phyloP scores from a whole-genome alignment of 2,888 invertebrate genomes.

The Galeopsomyia nigrocyanea region DNA sequence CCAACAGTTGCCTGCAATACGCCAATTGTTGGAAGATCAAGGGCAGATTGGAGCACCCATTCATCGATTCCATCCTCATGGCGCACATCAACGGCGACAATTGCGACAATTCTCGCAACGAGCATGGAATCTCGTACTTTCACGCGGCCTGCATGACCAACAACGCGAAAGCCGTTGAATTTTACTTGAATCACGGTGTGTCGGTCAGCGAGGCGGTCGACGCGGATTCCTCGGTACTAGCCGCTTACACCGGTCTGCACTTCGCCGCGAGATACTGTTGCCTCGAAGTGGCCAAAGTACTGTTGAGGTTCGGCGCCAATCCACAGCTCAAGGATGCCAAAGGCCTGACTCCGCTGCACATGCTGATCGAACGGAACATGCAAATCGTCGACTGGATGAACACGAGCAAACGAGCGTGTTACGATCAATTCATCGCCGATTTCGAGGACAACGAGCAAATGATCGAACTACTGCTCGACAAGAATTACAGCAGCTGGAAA shows the following conservation, averaged over 20 bases:
- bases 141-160: not conserved
- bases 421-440: not conserved
- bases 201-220: not conserved
- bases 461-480: not conserved
- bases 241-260: constrained; percentile 15
- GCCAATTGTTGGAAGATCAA: too few relatives aligned
- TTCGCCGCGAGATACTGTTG: not conserved
- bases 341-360: not conserved
- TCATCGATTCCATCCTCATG: too few relatives aligned
- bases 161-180: not conserved
- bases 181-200: constrained; percentile 1
- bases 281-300: too few relatives aligned
- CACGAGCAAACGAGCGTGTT: not conserved
- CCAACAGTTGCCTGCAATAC: too few relatives aligned
- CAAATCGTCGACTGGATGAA: not conserved
- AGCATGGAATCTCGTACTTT: not conserved
- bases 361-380: not conserved
- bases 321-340: not conserved
- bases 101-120: too few relatives aligned
- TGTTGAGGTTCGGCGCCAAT: too few relatives aligned
- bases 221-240: not conserved
- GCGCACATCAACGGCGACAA: too few relatives aligned
- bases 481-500: not conserved
- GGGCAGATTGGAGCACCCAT: too few relatives aligned
- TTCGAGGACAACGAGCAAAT: not conserved